These are phyloP conservation scores for Hippoglossus hippoglossus DNA, from an alignment of 2,797 vertebrate species.

Conservation along the genomic window DNA sequence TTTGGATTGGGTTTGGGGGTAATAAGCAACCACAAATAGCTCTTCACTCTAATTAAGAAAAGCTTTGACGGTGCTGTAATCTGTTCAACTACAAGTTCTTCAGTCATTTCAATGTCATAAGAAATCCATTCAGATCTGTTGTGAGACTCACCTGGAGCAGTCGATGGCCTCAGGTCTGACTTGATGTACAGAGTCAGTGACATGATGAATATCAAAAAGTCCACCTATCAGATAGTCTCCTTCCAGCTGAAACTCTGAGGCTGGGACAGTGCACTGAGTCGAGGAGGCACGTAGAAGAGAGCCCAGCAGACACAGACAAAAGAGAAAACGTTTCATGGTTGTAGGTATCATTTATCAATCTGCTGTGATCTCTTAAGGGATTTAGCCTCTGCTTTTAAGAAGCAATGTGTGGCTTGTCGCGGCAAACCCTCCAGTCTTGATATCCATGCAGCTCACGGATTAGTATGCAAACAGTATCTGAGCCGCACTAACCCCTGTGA, in stretches of 20 bases:
- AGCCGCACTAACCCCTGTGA: neutral
- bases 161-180: conserved; percentile 55
- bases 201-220: conserved; percentile 77
- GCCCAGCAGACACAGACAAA: conserved; percentile 47
- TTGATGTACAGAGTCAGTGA: neutral
- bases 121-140: neutral
- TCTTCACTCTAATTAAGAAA: neutral
- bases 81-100: neutral
- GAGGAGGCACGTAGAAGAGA: conserved; percentile 10
- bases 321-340: conserved; percentile 55
- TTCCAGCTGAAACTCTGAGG: conserved; percentile 24
- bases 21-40: no score
- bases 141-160: conserved; percentile 75
- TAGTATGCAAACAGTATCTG: conserved; percentile 51
- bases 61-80: neutral
- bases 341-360: neutral
- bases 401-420: conserved; percentile 2
- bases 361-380: conserved; percentile 1
- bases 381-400: neutral
- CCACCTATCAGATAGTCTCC: conserved; percentile 82
- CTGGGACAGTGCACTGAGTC: conserved; percentile 4
- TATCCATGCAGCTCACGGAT: conserved; percentile 60
- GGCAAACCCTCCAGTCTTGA: conserved; percentile 7
- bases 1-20: neutral
- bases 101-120: neutral